Evolutionary conservation across 92 coral and sea anemone genomes (phyloP).

Genomic region (Galaxea fascicularis): DNA sequence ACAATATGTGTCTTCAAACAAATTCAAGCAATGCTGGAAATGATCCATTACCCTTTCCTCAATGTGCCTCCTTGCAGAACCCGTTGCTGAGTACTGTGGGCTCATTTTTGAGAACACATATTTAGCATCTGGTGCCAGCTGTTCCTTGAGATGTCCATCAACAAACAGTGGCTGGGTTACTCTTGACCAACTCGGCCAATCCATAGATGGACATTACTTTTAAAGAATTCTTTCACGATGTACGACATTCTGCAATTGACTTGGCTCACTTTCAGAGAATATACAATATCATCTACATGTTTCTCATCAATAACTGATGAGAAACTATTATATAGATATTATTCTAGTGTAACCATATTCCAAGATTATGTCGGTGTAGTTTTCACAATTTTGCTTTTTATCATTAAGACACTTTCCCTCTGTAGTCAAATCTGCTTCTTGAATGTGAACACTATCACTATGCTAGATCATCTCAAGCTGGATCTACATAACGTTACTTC

Average conservation of each 20-base stretch:
- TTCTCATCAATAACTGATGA: too few relatives aligned
- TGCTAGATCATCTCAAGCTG: too few relatives aligned
- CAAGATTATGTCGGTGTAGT: slow-evolving; percentile 36
- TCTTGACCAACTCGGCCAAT: too few relatives aligned
- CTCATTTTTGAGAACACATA: slow-evolving; percentile 40
- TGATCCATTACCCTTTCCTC: slow-evolving; percentile 55
- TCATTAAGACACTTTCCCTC: slow-evolving; percentile 13
- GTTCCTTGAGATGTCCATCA: slow-evolving; percentile 32
- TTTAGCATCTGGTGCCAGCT: slow-evolving; percentile 57
- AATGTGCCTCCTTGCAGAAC: slow-evolving; percentile 41
- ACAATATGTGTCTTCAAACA: slow-evolving; percentile 53
- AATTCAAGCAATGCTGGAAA: slow-evolving; percentile 51
- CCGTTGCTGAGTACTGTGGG: slow-evolving; percentile 47
- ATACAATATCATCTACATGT: slow-evolving; percentile 41
- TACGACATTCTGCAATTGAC: too few relatives aligned
- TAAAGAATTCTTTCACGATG: too few relatives aligned
- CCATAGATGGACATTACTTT: too few relatives aligned
- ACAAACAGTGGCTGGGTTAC: slow-evolving; percentile 60
- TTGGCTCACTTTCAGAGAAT: too few relatives aligned
- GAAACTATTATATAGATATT: too few relatives aligned
- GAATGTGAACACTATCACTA: slow-evolving; percentile 46
- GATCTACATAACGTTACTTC: too few relatives aligned
- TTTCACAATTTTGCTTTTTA: slow-evolving; percentile 14
- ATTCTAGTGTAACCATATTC: slow-evolving; percentile 61
- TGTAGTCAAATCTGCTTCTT: too few relatives aligned